Conservation (phyloP, 2,113 vertebrate genomes). For the Upupa epops region DNA sequence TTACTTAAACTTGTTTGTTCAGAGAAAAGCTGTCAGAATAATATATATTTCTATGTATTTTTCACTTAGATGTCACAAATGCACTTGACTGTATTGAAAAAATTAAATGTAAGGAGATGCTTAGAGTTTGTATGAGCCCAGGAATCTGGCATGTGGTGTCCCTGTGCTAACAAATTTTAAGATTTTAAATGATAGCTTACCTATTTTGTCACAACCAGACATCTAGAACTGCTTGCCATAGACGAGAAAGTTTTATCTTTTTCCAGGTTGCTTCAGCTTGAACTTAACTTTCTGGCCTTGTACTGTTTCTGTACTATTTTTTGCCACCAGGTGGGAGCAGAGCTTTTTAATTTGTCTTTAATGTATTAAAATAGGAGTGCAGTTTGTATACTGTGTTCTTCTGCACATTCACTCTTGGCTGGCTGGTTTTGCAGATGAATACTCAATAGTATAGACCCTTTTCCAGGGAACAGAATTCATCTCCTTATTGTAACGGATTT, state of each 20-base stretch:
- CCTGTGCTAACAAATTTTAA: neutral
- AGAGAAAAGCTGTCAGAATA: neutral
- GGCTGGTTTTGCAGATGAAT: neutral
- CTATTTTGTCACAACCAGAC: neutral
- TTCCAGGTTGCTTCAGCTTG: neutral
- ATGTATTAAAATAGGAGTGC: neutral
- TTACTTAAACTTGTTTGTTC: neutral
- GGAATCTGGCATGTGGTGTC: neutral
- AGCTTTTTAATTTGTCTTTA: neutral
- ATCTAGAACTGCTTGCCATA: neutral
- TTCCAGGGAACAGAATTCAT: neutral
- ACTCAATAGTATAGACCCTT: neutral
- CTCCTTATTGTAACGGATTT: neutral
- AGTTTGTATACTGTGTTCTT: neutral
- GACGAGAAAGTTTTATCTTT: neutral
- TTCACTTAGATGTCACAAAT: neutral
- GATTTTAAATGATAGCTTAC: neutral
- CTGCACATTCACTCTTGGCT: neutral
- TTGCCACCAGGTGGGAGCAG: slow-evolving; percentile 13
- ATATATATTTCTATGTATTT: neutral
- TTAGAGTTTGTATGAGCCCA: neutral
- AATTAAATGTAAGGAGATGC: neutral
- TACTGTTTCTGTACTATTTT: neutral
- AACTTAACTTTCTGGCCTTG: neutral
- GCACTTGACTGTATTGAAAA: neutral